A percentile compares a stretch with the other conserved stretches of the same genome.
These are phyloP conservation scores for Epizoanthus illoricatus DNA, from an alignment of 92 coral and sea anemone genomes.

Conservation along the genomic window DNA sequence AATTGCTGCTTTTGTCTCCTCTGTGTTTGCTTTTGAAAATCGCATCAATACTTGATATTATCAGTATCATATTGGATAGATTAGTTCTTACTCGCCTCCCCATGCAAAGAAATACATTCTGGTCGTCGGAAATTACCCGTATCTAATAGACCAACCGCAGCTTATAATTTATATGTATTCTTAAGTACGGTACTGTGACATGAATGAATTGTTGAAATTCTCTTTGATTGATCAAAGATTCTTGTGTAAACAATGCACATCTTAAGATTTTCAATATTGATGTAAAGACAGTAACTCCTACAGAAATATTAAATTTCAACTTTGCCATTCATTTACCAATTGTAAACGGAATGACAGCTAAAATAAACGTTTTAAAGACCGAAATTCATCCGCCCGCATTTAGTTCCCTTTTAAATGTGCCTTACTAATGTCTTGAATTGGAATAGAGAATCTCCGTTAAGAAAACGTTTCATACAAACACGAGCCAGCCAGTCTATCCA, in stretches of 20 bases:
- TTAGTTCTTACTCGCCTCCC: background rate
- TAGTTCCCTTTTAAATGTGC: too few relatives aligned
- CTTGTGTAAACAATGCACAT: background rate
- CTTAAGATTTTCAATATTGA: slow-evolving; percentile 18
- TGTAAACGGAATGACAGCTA: background rate
- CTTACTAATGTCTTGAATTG: background rate
- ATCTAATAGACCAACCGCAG: slow-evolving; percentile 9
- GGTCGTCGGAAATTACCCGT: background rate
- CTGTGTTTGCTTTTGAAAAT: slow-evolving; percentile 36
- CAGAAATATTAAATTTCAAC: slow-evolving; percentile 9
- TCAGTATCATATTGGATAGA: slow-evolving; percentile 34
- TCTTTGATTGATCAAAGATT: background rate
- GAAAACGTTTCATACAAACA: too few relatives aligned
- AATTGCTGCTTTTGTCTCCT: slow-evolving; percentile 26
- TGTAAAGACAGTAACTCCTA: background rate
- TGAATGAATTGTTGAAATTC: slow-evolving; percentile 2
- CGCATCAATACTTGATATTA: slow-evolving; percentile 33
- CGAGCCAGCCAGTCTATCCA: too few relatives aligned
- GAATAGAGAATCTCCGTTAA: background rate
- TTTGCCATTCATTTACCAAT: background rate
- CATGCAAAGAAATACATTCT: background rate
- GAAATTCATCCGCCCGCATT: background rate
- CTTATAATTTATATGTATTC: background rate
- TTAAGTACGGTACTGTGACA: slow-evolving; percentile 5
- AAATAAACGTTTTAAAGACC: background rate